A percentile compares a stretch with the other conserved stretches of the same genome.
phyloP scores from a whole-genome alignment of 1,140 invertebrate species.

The Drosophila burlai region DNA sequence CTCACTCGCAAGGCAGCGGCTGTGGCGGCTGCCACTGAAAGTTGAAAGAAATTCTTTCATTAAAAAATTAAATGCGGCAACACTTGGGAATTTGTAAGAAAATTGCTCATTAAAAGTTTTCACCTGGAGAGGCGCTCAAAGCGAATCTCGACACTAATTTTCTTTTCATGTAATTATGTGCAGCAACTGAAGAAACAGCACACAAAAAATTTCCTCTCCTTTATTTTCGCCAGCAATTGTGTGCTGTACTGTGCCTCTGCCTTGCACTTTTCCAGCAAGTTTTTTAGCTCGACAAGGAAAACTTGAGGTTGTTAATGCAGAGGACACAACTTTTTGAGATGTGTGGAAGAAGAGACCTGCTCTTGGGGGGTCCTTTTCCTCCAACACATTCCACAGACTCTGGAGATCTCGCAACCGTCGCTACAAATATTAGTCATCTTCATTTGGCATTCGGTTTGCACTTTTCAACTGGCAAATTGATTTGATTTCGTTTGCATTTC shows the following conservation, averaged over 20 bases:
- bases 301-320: slow-evolving; percentile 32
- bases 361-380: slow-evolving; percentile 1
- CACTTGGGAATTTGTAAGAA: slow-evolving; percentile 80
- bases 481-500: slow-evolving; percentile 52
- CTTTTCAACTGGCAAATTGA: slow-evolving; percentile 40
- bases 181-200: slow-evolving; percentile 46
- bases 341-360: slow-evolving; percentile 1
- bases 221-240: slow-evolving; percentile 45
- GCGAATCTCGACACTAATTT: slow-evolving; percentile 81
- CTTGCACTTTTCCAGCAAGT: slow-evolving; percentile 41
- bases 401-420: neutral
- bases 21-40: neutral
- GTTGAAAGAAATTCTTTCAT: slow-evolving; percentile 60
- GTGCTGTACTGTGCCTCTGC: slow-evolving; percentile 13
- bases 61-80: slow-evolving; percentile 81
- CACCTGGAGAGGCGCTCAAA: slow-evolving; percentile 76
- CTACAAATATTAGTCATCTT: slow-evolving; percentile 33
- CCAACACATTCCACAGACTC: neutral
- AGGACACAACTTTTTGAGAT: slow-evolving; percentile 40
- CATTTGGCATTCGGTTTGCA: slow-evolving; percentile 51
- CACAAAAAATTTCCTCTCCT: slow-evolving; percentile 27
- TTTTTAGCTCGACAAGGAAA: slow-evolving; percentile 25
- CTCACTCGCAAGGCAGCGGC: neutral
- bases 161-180: slow-evolving; percentile 80
- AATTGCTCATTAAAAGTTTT: slow-evolving; percentile 84